Evolutionary conservation across 2,797 vertebrate genomes (phyloP), one percentile per base, ranked within the genome.

Genomic region (Clarias pachynema): DNA sequence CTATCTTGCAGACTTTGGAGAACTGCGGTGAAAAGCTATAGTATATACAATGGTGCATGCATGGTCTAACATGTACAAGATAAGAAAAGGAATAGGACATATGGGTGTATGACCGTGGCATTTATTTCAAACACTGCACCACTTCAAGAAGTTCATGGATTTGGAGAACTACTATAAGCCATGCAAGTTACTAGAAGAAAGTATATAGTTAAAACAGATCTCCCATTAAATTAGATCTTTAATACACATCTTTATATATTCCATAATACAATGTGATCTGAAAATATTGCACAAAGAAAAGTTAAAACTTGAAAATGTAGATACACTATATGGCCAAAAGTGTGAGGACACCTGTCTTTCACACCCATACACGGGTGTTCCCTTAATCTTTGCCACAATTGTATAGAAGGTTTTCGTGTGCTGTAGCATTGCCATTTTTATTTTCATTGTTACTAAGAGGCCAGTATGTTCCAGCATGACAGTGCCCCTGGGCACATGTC

Each of bases 101-200:
- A 75, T 59, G 7, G 12, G 1, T 22, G 49, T 74, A 56, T 18
- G 72, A 74, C 72, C 26, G 44, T 29, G n/a, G 4, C 57, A 56
- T 75, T 75, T 75, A 75, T 57, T 75, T 16, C 53, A 57, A 75
- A 74, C 29, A n/a, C 5, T 72, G 22, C 34, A 72, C 24, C 22
- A 49, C 24, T 49, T 56, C 7, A 74, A 29, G 72, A 16, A 15
- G 16, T 31, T 57, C 1, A 10, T 75, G 26, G 16, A 74, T 4
- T 5, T 37, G 44, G 44, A 44, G 44, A 44, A 44, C 8, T 44
- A 44, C 44, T 44, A 44, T 9, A 44, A 44, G 44, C 44, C 44
- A 44, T 44, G 9, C 9, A 10, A 44, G 9, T 44, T 44, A 44
- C 9, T 44, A 1, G 9, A 60, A 37, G 31, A 29, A 29, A 15